Evolutionary conservation across 2,113 vertebrate genomes (phyloP).

Genomic region (Caracal caracal): DNA sequence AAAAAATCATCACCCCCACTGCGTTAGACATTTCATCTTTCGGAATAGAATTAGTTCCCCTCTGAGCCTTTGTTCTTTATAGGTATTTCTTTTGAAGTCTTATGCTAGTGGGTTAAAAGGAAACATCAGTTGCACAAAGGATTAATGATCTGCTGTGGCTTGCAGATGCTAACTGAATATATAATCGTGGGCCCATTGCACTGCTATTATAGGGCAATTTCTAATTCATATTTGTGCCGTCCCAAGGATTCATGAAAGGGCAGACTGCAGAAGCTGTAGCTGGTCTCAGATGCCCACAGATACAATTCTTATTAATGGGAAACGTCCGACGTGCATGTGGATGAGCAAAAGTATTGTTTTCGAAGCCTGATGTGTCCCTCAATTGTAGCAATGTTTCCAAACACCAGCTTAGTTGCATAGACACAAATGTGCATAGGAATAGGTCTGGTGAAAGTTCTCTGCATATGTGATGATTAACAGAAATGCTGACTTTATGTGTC

Average conservation of each 20-base stretch:
- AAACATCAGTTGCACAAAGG: slow-evolving; percentile 66
- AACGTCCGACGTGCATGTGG: fast-evolving
- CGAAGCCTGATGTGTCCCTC: neutral
- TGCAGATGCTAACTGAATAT: slow-evolving; percentile 69
- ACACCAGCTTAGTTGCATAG: neutral
- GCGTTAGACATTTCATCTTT: neutral
- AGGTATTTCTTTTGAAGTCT: neutral
- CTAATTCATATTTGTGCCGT: slow-evolving; percentile 73
- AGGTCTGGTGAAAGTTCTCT: neutral
- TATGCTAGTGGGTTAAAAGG: neutral
- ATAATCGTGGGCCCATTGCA: neutral
- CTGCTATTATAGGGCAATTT: slow-evolving; percentile 68
- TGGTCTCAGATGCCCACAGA: slow-evolving; percentile 60
- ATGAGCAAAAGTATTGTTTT: neutral
- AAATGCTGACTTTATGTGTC: fast-evolving
- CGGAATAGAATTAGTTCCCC: neutral
- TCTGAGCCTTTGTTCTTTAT: neutral
- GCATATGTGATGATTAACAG: fast-evolving
- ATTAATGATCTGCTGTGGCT: slow-evolving; percentile 69
- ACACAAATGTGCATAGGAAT: neutral
- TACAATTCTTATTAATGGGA: neutral
- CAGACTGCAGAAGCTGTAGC: slow-evolving; percentile 63
- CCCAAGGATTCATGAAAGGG: slow-evolving; percentile 73
- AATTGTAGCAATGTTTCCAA: neutral
- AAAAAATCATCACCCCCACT: neutral